phyloP scores from a whole-genome alignment of 2,113 vertebrate genomes.

The Apistogramma diplotaenia region DNA sequence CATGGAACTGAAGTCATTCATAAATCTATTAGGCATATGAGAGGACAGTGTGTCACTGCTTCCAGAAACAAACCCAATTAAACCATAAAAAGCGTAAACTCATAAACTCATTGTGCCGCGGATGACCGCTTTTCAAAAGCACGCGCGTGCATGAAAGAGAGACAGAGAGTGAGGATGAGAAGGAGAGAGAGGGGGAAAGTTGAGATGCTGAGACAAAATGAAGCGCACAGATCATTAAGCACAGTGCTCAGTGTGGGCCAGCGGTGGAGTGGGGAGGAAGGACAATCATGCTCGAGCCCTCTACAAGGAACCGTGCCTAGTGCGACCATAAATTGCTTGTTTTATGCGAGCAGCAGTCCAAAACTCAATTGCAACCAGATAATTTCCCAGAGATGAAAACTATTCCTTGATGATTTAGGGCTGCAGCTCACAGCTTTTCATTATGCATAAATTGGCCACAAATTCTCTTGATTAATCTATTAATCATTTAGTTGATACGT shows the following conservation, averaged over 20 bases:
- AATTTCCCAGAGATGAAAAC: neutral
- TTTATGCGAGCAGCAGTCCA: neutral
- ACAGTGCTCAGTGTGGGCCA: neutral
- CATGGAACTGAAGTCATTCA: neutral
- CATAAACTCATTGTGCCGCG: neutral
- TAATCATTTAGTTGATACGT: neutral
- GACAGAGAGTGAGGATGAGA: neutral
- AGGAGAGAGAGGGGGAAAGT: neutral
- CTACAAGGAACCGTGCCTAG: neutral
- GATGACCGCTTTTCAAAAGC: neutral
- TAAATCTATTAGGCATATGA: neutral
- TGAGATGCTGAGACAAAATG: neutral
- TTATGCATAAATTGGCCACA: neutral
- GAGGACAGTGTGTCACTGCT: neutral
- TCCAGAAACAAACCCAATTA: neutral
- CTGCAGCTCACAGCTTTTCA: neutral
- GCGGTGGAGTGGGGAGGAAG: neutral
- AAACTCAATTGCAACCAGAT: neutral
- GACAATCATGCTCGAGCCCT: too few relatives aligned
- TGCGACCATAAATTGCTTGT: neutral
- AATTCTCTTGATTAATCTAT: neutral
- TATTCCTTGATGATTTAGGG: neutral
- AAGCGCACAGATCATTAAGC: neutral
- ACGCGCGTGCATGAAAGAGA: neutral
- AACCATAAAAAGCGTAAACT: neutral